Evolutionary conservation across 2,113 vertebrate species (phyloP).

Genomic region (Macaca nemestrina): DNA sequence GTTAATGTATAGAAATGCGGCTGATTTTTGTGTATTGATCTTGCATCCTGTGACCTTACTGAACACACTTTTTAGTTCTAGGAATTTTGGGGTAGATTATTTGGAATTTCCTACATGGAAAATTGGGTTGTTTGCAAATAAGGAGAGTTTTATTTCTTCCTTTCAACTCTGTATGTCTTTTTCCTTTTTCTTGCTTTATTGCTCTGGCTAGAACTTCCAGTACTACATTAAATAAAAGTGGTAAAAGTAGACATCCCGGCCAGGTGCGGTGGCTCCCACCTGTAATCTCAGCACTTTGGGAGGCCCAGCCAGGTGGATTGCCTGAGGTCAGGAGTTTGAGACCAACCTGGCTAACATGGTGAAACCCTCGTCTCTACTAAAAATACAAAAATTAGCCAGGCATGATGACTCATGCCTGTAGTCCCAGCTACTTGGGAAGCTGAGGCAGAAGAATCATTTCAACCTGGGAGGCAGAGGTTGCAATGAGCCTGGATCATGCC

Average conservation of each 20-base stretch:
- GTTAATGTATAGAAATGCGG: neutral
- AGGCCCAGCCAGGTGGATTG: too few relatives aligned
- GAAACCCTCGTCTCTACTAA: too few relatives aligned
- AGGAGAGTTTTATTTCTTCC: neutral
- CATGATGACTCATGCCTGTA: too few relatives aligned
- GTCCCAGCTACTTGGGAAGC: too few relatives aligned
- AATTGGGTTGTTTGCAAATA: neutral
- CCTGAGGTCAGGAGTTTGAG: too few relatives aligned
- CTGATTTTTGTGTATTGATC: neutral
- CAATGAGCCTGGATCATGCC: too few relatives aligned
- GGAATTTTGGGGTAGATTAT: neutral
- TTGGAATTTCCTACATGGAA: slow-evolving; percentile 19
- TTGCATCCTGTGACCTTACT: neutral
- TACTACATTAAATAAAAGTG: neutral
- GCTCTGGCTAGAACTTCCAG: neutral
- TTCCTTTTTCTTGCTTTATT: neutral
- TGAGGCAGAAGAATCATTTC: too few relatives aligned
- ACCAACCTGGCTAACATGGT: too few relatives aligned
- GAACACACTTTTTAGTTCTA: neutral
- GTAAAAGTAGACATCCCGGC: neutral
- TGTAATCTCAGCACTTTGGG: too few relatives aligned
- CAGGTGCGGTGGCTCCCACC: too few relatives aligned
- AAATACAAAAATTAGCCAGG: too few relatives aligned
- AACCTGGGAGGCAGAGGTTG: too few relatives aligned
- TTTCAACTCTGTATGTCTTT: neutral